A percentile compares a stretch with the other conserved stretches of the same genome.
These are phyloP conservation scores for Lepus europaeus DNA, from an alignment of 2,113 vertebrate species.

Conservation along the genomic window DNA sequence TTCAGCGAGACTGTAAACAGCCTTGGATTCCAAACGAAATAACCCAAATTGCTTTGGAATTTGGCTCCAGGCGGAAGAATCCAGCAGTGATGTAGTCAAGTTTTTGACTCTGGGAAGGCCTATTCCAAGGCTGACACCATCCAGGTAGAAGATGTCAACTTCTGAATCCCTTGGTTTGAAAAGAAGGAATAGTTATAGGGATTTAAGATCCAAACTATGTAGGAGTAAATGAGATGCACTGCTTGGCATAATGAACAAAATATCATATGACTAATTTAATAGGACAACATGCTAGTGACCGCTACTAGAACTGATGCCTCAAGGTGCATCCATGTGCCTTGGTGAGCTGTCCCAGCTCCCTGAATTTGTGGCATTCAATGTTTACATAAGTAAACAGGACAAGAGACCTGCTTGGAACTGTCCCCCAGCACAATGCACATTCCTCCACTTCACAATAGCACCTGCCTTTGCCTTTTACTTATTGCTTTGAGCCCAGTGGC, in stretches of 20 bases:
- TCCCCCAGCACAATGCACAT: not conserved
- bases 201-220: not conserved
- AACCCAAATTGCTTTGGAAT: slow-evolving; percentile 38
- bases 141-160: not conserved
- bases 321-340: not conserved
- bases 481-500: not conserved
- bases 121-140: not conserved
- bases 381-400: not conserved
- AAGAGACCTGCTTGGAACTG: not conserved
- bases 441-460: not conserved
- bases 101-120: not conserved
- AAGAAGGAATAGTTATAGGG: not conserved
- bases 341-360: not conserved
- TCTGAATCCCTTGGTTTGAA: not conserved
- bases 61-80: slow-evolving; percentile 22
- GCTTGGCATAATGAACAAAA: not conserved
- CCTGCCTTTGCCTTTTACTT: not conserved
- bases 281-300: not conserved
- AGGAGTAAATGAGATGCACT: not conserved
- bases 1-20: slow-evolving; percentile 14
- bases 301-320: not conserved
- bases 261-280: not conserved
- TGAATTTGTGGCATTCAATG: slow-evolving; percentile 21
- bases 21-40: slow-evolving; percentile 23
- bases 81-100: not conserved